phyloP scores from a whole-genome alignment of 2,888 invertebrate genomes.

The Frankliniella intonsa region DNA sequence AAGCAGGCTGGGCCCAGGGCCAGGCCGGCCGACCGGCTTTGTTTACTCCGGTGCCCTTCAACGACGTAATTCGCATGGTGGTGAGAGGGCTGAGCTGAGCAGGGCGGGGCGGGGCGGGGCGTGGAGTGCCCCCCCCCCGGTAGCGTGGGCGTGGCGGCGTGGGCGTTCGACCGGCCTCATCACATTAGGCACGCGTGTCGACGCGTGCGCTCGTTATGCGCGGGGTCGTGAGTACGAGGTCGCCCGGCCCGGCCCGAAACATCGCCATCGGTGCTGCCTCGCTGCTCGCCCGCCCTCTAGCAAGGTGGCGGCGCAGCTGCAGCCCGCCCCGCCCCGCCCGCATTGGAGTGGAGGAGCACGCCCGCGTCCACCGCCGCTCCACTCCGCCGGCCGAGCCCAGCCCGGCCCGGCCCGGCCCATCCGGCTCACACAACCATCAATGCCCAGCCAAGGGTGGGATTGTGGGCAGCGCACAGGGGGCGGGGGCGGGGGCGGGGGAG shows the following conservation, averaged over 20 bases:
- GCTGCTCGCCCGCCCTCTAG: no score
- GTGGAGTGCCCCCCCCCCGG: background rate
- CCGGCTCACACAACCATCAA: slow-evolving; percentile 24
- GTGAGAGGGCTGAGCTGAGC: background rate
- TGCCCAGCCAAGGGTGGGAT: slow-evolving; percentile 15
- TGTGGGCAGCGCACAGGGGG: background rate
- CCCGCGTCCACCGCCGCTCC: no score
- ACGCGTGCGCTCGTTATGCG: background rate
- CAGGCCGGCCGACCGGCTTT: no score
- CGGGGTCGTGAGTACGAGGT: background rate
- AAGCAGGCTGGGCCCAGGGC: no score
- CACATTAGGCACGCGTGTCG: background rate
- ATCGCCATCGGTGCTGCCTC: no score
- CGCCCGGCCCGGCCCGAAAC: background rate
- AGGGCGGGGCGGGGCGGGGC: background rate
- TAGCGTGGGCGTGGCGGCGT: background rate
- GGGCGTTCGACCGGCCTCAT: background rate
- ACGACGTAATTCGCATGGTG: no score
- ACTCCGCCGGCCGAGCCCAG: background rate
- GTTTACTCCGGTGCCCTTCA: no score
- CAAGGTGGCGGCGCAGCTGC: no score
- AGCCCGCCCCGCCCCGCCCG: no score
- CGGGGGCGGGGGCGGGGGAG: background rate
- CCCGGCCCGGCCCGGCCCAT: background rate
- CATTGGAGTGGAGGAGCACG: no score